phyloP scores from a whole-genome alignment of 2,113 vertebrate genomes.

The Chlorodrepanis virens region DNA sequence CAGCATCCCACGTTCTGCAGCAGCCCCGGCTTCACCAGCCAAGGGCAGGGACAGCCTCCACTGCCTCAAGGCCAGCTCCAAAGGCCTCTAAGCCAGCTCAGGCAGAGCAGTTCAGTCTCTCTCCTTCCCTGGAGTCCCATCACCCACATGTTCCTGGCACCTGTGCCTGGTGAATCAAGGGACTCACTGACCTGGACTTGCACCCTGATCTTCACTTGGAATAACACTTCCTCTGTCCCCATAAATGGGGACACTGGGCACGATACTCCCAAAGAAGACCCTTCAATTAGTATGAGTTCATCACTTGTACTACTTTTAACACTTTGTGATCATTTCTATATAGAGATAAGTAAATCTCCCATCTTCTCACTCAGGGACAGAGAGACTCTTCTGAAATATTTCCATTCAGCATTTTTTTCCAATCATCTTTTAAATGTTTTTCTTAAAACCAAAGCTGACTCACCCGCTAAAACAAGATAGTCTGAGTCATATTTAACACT shows the following conservation, averaged over 20 bases:
- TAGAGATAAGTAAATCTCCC: neutral
- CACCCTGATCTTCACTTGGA: neutral
- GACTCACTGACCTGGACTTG: neutral
- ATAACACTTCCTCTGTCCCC: neutral
- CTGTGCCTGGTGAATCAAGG: neutral
- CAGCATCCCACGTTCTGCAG: neutral
- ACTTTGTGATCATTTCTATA: neutral
- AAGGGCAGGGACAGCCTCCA: neutral
- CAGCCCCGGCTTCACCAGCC: accelerated
- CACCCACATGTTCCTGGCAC: neutral
- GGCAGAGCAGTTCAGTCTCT: neutral
- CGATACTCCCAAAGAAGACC: neutral
- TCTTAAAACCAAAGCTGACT: slow-evolving; percentile 67
- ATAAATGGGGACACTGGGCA: neutral
- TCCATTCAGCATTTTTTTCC: slow-evolving; percentile 74
- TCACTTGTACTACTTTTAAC: neutral
- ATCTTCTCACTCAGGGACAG: neutral
- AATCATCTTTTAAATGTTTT: slow-evolving; percentile 33
- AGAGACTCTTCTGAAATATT: slow-evolving; percentile 44
- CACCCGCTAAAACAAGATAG: slow-evolving; percentile 52
- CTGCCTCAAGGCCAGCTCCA: neutral
- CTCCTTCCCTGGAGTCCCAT: neutral
- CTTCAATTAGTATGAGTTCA: neutral
- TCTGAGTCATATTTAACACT: slow-evolving; percentile 71
- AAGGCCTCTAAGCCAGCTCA: neutral